Conservation (phyloP, 1,140 invertebrate genomes). For the Drosophila grimshawi region DNA sequence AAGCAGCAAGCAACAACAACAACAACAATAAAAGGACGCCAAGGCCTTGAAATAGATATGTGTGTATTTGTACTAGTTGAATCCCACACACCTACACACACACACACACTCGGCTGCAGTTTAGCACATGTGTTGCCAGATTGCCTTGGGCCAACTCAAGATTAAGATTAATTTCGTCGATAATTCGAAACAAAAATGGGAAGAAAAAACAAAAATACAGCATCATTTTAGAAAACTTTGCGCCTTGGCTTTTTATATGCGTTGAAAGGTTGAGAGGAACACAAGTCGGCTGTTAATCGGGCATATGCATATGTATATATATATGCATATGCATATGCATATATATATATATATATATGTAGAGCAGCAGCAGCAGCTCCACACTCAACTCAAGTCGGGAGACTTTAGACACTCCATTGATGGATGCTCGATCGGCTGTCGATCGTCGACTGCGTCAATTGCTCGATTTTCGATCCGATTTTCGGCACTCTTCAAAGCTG, state of each 20-base stretch:
- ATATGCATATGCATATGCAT: constrained; percentile 2
- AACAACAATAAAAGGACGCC: constrained; percentile 70
- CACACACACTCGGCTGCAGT: constrained; percentile 25
- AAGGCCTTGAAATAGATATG: constrained; percentile 80
- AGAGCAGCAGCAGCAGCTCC: constrained; percentile 8
- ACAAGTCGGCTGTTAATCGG: constrained; percentile 27
- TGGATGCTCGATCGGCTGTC: constrained; percentile 62
- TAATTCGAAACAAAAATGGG: constrained; percentile 51
- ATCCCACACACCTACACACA: constrained; percentile 46
- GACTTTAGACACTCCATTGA: constrained; percentile 52
- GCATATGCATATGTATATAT: constrained; percentile 15
- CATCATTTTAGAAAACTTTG: constrained; percentile 56
- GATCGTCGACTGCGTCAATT: constrained; percentile 58
- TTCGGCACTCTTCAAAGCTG: constrained; percentile 72
- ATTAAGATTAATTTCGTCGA: constrained; percentile 78
- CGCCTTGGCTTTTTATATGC: constrained; percentile 45
- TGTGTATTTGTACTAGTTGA: constrained; percentile 18
- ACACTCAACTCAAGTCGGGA: constrained; percentile 48
- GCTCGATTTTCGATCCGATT: constrained; percentile 68
- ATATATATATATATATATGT: constrained; percentile 4
- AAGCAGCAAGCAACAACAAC: constrained; percentile 41
- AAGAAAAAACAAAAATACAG: constrained; percentile 19
- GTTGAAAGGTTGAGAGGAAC: constrained; percentile 73
- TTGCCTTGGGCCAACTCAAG: constrained; percentile 65
- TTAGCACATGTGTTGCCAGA: constrained; percentile 73